A percentile compares a stretch with the other conserved stretches of the same genome.
Evolutionary conservation across 2,888 invertebrate species (phyloP).

Genomic region (Athripsodes cinereus): DNA sequence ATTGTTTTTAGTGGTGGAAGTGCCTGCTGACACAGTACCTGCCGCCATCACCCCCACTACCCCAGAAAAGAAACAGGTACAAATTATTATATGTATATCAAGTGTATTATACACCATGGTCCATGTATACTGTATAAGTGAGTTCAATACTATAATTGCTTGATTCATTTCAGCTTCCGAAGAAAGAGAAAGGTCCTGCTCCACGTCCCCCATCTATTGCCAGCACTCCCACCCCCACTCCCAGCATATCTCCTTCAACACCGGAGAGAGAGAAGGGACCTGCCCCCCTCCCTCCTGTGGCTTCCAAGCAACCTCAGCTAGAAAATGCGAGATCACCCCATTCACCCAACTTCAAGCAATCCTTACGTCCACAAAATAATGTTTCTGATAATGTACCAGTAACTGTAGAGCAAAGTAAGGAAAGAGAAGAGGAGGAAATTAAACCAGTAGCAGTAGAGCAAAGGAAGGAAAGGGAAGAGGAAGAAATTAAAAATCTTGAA

Average conservation of each 20-base stretch:
- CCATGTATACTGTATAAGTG: too few relatives aligned
- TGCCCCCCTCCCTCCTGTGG: constrained; percentile 31
- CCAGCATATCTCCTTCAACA: constrained; percentile 26
- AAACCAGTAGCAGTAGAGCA: not conserved
- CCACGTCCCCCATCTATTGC: constrained; percentile 57
- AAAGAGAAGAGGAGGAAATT: not conserved
- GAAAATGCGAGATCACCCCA: constrained; percentile 23
- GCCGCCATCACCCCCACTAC: constrained; percentile 25
- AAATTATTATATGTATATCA: too few relatives aligned
- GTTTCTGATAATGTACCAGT: constrained; percentile 26
- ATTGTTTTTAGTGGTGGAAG: constrained; percentile 37
- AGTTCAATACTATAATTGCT: too few relatives aligned
- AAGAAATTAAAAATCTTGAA: constrained; percentile 28
- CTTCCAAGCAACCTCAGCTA: not conserved
- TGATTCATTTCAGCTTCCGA: constrained; percentile 51
- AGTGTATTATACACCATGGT: too few relatives aligned
- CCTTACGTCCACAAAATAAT: constrained; percentile 27
- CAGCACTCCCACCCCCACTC: constrained; percentile 40
- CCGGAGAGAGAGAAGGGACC: constrained; percentile 28
- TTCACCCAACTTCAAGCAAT: constrained; percentile 32
- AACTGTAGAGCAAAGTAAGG: not conserved
- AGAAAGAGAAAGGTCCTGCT: constrained; percentile 79
- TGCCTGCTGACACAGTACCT: constrained; percentile 24
- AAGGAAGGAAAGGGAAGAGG: not conserved
- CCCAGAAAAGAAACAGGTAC: constrained; percentile 31